phyloP scores from a whole-genome alignment of 2,113 vertebrate species.

The Xerus inauris region DNA sequence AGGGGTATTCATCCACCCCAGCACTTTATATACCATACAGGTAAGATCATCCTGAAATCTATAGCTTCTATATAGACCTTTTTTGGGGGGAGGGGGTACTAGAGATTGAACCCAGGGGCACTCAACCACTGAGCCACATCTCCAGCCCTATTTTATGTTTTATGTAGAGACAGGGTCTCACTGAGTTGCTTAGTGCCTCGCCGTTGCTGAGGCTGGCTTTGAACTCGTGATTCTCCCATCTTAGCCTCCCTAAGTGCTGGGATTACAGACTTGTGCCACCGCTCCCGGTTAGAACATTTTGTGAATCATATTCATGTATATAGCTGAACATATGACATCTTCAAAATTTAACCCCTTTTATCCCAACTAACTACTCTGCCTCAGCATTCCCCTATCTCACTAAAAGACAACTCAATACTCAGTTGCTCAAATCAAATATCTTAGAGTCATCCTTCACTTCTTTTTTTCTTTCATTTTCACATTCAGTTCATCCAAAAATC shows the following conservation, averaged over 20 bases:
- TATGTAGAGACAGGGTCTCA: too few species aligned
- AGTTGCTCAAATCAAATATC: not conserved
- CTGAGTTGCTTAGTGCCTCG: too few species aligned
- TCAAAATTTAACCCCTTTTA: not conserved
- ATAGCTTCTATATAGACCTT: not conserved
- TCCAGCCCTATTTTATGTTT: too few species aligned
- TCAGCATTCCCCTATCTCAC: not conserved
- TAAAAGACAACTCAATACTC: not conserved
- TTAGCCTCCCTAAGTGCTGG: too few species aligned
- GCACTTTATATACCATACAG: not conserved
- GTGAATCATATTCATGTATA: not conserved
- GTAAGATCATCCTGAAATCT: not conserved
- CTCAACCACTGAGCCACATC: too few species aligned
- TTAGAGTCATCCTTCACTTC: not conserved
- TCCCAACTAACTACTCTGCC: not conserved
- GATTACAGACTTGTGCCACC: too few species aligned
- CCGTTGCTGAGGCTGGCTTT: too few species aligned
- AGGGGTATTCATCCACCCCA: not conserved
- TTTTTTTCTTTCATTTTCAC: not conserved
- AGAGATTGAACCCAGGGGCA: too few species aligned
- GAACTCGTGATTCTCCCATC: too few species aligned
- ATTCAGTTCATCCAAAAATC: not conserved
- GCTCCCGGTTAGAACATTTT: too few species aligned
- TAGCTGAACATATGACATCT: not conserved
- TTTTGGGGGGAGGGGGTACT: too few species aligned